Base-by-base conservation (phyloP, 2,113 vertebrate genomes). In the Benthochromis sp. region DNA sequence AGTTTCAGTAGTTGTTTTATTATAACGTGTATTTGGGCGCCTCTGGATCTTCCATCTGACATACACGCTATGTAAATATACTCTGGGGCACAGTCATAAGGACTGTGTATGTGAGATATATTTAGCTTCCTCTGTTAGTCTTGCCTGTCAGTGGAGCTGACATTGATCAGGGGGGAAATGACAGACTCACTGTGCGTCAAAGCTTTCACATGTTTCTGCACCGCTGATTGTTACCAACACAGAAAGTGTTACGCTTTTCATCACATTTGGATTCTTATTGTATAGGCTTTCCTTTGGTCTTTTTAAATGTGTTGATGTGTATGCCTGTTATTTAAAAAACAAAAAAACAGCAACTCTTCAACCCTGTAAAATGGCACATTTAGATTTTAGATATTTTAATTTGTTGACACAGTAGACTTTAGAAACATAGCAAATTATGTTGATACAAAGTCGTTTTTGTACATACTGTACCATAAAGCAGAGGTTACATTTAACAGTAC, bases 111-210 rank as follows among this genome's bases (percentile, higher is more conserved):
- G 78, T 71, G 61, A 69, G 86, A 8, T 92, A 94, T 95, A 91
- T 94, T 94, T 93, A 94, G 87, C 90, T 80, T 50, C 29, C 86
- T 79, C 53, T 84, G 86, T 81, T 93, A 31, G 79, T 91, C 88
- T 89, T 81, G 88, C 84, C 88, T 92, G 93, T 93, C 94, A 90
- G 88, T 81, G 84, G 76, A 78, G 81, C 88, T 90, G 93, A 93
- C 95, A 88, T 85, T 83, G 92, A 93, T 95, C 84, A 57, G 78
- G 87, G 90, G 27, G 90, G 91, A 89, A 91, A 91, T 89, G 85
- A 90, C 89, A 55, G 63, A n/a, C 86, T 71, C 17, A 54, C 85
- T 55, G n/a, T 55, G 90, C 85, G 13, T 85, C 13, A 47, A 31
- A 79, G 86, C 90, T 43, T 83, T 80, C 55, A 66, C 89, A 36